A percentile compares a stretch with the other conserved stretches of the same genome.
Conservation (phyloP, 2,888 invertebrate genomes). For the Euplexia lucipara region DNA sequence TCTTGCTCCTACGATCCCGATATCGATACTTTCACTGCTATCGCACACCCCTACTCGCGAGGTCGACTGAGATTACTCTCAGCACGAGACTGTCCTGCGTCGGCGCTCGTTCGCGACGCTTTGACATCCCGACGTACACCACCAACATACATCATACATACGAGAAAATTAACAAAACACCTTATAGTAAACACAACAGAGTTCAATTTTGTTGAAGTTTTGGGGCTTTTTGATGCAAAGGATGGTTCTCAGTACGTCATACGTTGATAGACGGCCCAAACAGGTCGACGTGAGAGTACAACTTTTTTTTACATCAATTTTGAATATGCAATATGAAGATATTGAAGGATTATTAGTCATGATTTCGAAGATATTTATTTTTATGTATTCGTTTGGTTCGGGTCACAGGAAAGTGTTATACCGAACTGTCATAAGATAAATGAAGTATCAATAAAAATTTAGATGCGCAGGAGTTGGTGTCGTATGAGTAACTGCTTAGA, state of each 20-base stretch:
- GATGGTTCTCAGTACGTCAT: conserved; percentile 81
- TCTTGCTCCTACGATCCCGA: conserved; percentile 13
- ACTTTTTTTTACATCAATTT: conserved; percentile 78
- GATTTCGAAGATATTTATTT: conserved; percentile 76
- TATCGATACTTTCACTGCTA: conserved; percentile 69
- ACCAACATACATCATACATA: conserved; percentile 65
- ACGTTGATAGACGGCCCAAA: conserved; percentile 88
- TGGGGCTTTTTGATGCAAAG: conserved; percentile 51
- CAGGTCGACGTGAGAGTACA: conserved; percentile 80
- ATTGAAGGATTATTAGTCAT: conserved; percentile 88
- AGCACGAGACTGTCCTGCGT: conserved; percentile 91
- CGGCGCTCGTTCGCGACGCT: conserved; percentile 90
- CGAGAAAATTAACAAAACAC: conserved; percentile 51
- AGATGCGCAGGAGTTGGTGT: conserved; percentile 32
- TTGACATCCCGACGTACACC: conserved; percentile 88
- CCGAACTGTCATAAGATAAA: conserved; percentile 74
- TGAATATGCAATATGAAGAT: conserved; percentile 87
- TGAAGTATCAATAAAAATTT: conserved; percentile 62
- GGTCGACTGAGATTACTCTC: conserved; percentile 89
- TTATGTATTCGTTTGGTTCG: conserved; percentile 70
- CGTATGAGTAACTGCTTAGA: conserved; percentile 5
- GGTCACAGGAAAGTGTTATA: conserved; percentile 76
- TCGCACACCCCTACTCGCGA: conserved; percentile 77
- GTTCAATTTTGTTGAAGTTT: conserved; percentile 56
- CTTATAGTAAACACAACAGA: conserved; percentile 61